Evolutionary conservation across 2,888 invertebrate genomes (phyloP).

Genomic region (Archips xylosteana): DNA sequence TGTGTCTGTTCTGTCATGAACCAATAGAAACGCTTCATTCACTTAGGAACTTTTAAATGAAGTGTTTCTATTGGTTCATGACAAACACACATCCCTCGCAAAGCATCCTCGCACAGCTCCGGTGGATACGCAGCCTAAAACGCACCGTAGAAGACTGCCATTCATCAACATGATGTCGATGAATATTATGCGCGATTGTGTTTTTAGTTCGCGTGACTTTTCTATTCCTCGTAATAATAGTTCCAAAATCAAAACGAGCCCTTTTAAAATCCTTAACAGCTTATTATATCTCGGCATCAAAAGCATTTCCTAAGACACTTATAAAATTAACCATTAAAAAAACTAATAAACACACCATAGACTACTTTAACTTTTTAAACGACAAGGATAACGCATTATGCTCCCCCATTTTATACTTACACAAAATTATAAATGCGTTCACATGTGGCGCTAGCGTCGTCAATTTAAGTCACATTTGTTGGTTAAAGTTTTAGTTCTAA

Average conservation of each 20-base stretch:
- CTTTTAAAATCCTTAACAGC: conserved; percentile 19
- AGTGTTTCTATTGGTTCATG: no score
- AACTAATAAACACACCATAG: conserved; percentile 35
- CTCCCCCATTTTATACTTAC: conserved; percentile 47
- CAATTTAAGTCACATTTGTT: background rate
- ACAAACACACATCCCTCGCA: no score
- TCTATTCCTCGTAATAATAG: no score
- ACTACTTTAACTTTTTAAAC: conserved; percentile 50
- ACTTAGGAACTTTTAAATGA: no score
- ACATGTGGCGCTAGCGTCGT: background rate
- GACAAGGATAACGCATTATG: conserved; percentile 64
- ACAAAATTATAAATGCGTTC: conserved; percentile 15
- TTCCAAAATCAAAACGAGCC: background rate
- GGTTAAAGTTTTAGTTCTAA: background rate
- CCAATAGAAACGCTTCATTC: no score
- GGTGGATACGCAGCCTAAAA: no score
- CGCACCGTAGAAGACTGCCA: no score
- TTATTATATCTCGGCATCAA: conserved; percentile 34
- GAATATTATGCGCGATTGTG: no score
- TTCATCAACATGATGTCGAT: no score
- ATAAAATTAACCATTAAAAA: conserved; percentile 38
- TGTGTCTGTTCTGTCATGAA: no score
- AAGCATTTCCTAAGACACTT: conserved; percentile 20
- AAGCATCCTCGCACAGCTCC: no score
- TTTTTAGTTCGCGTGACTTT: no score